Evolutionary conservation across 2,888 invertebrate species (phyloP), one percentile per base, ranked within the genome.

Genomic region (Cantharis rufa): DNA sequence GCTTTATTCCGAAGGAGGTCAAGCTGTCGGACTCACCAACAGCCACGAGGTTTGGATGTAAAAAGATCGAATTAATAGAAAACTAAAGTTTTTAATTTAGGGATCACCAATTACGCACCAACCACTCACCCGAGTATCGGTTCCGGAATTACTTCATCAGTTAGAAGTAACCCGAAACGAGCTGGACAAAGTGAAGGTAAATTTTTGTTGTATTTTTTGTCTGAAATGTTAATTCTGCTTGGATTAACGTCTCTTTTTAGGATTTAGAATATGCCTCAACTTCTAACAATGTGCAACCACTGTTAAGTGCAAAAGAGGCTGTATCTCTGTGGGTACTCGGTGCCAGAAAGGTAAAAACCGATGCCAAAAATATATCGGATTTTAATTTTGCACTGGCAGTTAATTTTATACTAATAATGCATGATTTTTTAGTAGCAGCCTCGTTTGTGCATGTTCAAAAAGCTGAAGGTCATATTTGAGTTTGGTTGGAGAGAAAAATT

Each of bases 291-390:
- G 92, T 92, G 90, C 93, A 93, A 92, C 93, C 93, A 91, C 94
- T 95, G 91, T 93, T 96, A 91, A 95, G 95, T 91, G 95, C 95
- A 91, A 94, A 95, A 93, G 95, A 96, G 93, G 96, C 96, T 91
- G 94, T 96, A 92, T 95, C 95, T 90, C 94, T 96, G 90, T 96
- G 95, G 95, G 94, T 95, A 90, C 94, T 95, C 92, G 95, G 95
- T 92, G 95, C 95, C 91, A 93, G 95, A 92, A 95, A 96, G 95
- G 95, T 96, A 93, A 88, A 82, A 72, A 68, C 75, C 70, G 75
- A 70, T 78, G 64, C 78, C 78, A 71, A 68, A 66, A 66, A 71
- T 63, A 61, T 69, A 74, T 74, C 73, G 62, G 70, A 69, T 61
- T 62, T 68, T 71, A 27, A 7, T 69, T 28, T 48, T 71, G 69